phyloP scores from a whole-genome alignment of 1,140 invertebrate genomes.

The Aphelenchoides avenae region DNA sequence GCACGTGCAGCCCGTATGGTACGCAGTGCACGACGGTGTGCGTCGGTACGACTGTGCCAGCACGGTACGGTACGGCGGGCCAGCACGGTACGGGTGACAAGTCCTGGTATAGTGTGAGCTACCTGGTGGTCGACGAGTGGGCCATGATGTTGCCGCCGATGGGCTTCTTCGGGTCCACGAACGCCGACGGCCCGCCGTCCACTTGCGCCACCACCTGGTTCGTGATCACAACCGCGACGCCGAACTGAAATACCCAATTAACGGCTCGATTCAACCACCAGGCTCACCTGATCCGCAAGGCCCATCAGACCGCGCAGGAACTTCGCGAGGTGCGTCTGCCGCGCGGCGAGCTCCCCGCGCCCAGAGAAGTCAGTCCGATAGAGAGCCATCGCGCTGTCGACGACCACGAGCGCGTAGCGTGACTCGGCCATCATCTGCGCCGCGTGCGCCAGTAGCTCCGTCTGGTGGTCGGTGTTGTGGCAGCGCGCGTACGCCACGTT shows the following conservation, averaged over 20 bases:
- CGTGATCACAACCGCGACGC: constrained; percentile 93
- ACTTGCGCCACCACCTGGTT: constrained; percentile 99
- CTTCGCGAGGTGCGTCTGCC: constrained; percentile 86
- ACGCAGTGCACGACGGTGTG: no score
- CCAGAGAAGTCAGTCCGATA: constrained; percentile 95
- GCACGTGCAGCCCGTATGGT: no score
- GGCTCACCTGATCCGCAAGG: constrained; percentile 81
- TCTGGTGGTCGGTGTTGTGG: constrained; percentile 96
- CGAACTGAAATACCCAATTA: constrained; percentile 69
- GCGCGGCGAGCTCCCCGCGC: constrained; percentile 81
- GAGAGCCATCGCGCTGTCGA: constrained; percentile 90
- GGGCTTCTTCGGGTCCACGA: constrained; percentile 95
- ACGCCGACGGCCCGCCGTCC: constrained; percentile 81
- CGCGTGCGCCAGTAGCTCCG: constrained; percentile 79
- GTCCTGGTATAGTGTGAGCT: no score
- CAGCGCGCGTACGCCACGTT: constrained; percentile 94
- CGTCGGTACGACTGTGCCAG: no score
- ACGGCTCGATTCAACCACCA: neutral
- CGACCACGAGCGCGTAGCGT: constrained; percentile 85
- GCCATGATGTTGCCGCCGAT: constrained; percentile 98
- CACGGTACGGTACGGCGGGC: no score
- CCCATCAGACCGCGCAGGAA: constrained; percentile 85
- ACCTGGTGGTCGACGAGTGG: constrained; percentile 90
- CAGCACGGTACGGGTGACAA: no score
- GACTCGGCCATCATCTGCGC: constrained; percentile 97